Conservation (phyloP, 2,888 invertebrate species). For the Cynaeus angustus region DNA sequence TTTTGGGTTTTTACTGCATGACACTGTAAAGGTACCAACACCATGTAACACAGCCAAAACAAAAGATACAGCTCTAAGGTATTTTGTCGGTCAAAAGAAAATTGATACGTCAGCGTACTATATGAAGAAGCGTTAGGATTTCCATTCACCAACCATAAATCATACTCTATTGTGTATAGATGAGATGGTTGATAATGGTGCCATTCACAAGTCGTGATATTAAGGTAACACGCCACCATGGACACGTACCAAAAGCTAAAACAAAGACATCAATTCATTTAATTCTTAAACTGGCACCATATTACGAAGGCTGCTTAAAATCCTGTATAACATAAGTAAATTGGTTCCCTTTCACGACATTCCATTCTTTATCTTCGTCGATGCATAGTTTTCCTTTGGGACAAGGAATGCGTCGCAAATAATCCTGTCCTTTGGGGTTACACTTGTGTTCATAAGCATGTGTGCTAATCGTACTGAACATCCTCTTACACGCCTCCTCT, state of each 20-base stretch:
- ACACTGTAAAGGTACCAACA: slow-evolving; percentile 89
- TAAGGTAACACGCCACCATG: slow-evolving; percentile 92
- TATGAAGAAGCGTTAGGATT: slow-evolving; percentile 91
- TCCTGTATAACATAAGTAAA: slow-evolving; percentile 96
- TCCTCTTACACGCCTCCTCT: slow-evolving; percentile 85
- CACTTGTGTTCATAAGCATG: slow-evolving; percentile 91
- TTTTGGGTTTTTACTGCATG: slow-evolving; percentile 92
- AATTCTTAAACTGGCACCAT: not conserved
- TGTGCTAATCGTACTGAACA: slow-evolving; percentile 89
- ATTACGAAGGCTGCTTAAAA: slow-evolving; percentile 89
- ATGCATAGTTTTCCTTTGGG: slow-evolving; percentile 82
- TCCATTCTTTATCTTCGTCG: slow-evolving; percentile 90
- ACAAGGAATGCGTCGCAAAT: slow-evolving; percentile 91
- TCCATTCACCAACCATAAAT: slow-evolving; percentile 97
- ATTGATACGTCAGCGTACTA: slow-evolving; percentile 94
- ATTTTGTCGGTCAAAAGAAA: slow-evolving; percentile 96
- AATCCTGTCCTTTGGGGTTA: slow-evolving; percentile 84
- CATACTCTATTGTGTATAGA: slow-evolving; percentile 80
- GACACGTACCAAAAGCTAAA: slow-evolving; percentile 96
- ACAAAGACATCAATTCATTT: slow-evolving; percentile 50
- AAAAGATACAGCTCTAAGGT: slow-evolving; percentile 92
- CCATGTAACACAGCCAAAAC: slow-evolving; percentile 89
- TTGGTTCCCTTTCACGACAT: slow-evolving; percentile 91
- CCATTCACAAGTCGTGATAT: slow-evolving; percentile 88
- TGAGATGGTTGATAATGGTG: slow-evolving; percentile 77